Evolutionary conservation across 1,140 invertebrate genomes (phyloP), one percentile per base, ranked within the genome.

Genomic region (Bombus waltoni): DNA sequence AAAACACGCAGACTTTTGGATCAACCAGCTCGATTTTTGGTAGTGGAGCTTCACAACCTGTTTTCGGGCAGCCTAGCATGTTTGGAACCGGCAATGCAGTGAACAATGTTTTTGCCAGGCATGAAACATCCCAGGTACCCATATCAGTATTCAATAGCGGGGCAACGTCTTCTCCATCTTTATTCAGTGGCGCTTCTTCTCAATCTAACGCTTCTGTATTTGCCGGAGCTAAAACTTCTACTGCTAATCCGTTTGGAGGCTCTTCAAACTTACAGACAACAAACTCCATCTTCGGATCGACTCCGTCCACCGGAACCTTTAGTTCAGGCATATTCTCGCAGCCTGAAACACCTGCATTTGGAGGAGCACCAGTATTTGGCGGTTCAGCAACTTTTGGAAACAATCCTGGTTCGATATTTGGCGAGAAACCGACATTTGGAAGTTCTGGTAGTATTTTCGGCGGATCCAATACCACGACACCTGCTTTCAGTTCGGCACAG

Each of bases 321-420:
- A 90, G 74, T n/a, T 59, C 88, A 13, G 81, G 85, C 1, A 88
- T 93, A 22, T 93, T 93, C 40, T 88, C 83, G 2, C 88, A 92
- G 11, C 25, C 90, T 11, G 86, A 92, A 38, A 86, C 85, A 8
- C 77, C 89, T 8, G 90, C 92, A 5, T 94, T 94, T 72, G 93
- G 94, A 18, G 91, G 92, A 75, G 89, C 87, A 18, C 90, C 93
- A 1, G 88, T 94, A n/a, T 95, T 95, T 73, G 93, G 92, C 3
- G 79, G 86, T 8, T 71, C 83, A 44, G 25, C 85, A 1, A 78
- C 81, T 1, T 90, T 90, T 25, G 42, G 44, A 10, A 81, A 25
- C 3, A 70, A 82, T 66, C 32, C 85, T 4, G 32, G 35, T 15
- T 42, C 90, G n/a, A 78, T 92, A 28, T 95, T 95, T 72, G 91